Evolutionary conservation across 2,113 vertebrate species (phyloP), one percentile per base, ranked within the genome.

Genomic region (Casuarius casuarius): DNA sequence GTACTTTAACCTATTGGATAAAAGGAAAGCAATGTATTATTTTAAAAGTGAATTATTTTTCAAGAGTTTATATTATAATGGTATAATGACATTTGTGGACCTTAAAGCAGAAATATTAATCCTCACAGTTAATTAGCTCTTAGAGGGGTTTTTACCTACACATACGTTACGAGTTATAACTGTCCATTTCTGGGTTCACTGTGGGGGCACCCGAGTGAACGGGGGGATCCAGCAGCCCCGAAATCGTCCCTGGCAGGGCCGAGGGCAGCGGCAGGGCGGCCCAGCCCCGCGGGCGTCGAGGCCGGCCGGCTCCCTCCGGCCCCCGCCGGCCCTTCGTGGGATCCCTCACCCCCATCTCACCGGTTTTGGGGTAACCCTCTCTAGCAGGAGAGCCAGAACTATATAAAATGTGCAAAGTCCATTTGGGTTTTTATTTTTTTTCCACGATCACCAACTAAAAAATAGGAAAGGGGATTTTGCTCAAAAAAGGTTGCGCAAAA

Each of bases 21-120:
- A 97, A 93, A 96, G 86, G 95, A 95, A 94, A 94, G 88, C 83
- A 73, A 74, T 93, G 95, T 84, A 93, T 97, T 96, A 97, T 96
- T 97, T 92, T 93, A 48, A 93, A 96, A 93, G 46, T 90, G 74
- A 95, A 89, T 95, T 96, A 90, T 96, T 96, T 95, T 95, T 79
- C 83, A 62, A 25, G 83, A 93, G 94, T 95, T 97, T 96, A 96
- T 89, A 94, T 97, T 95, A 97, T 89, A 93, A 84, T 48, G 73
- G 80, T 87, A 73, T 87, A 48, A 96, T 73, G 92, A 84, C 93
- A 89, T 92, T 82, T 67, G 90, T 76, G 83, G 80, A 89, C 88
- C 74, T 62, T 95, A 87, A 93, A 90, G 9, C 88, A 94, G 95
- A 95, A 95, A 95, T 95, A 93, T 89, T 94, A 87, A 68, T 81